Percentiles rank a stretch among this genome's conserved stretches.
These are phyloP conservation scores for Aurelia aurita complex sp. Pacific DNA, from an alignment of 30 jellyfish, hydroid and myxozoan genomes.

Conservation along the genomic window DNA sequence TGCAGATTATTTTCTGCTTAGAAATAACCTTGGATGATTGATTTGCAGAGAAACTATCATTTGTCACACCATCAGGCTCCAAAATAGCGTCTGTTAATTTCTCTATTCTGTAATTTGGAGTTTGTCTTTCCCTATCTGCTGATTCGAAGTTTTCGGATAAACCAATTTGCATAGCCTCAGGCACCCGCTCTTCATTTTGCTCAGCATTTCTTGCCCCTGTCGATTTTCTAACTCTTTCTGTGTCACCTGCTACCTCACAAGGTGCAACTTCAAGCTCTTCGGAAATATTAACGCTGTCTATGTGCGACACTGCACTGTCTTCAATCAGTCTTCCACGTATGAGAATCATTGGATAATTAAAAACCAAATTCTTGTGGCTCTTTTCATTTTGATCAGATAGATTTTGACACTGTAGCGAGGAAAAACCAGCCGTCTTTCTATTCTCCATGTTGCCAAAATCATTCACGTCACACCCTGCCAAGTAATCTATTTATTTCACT, in stretches of 20 bases:
- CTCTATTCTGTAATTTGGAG: not conserved
- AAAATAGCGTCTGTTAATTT: not conserved
- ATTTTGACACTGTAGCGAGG: too few relatives aligned
- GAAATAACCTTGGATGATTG: not conserved
- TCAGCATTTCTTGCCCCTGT: not conserved
- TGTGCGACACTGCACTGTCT: not conserved
- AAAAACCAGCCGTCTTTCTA: too few relatives aligned
- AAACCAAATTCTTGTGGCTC: too few relatives aligned
- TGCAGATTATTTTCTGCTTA: slow-evolving; percentile 1
- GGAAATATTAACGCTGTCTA: not conserved
- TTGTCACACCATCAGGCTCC: not conserved
- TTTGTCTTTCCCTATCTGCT: not conserved
- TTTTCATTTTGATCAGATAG: too few relatives aligned
- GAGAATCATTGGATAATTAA: slow-evolving; percentile 25
- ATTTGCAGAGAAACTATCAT: not conserved
- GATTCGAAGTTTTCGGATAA: not conserved
- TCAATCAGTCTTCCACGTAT: slow-evolving; percentile 23
- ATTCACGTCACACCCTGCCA: too few relatives aligned
- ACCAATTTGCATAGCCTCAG: not conserved
- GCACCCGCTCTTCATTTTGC: not conserved
- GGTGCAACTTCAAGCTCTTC: not conserved
- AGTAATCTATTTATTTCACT: too few relatives aligned
- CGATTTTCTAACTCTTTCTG: not conserved
- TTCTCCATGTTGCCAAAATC: too few relatives aligned
- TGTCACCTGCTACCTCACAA: not conserved